Evolutionary conservation across 2,888 invertebrate species (phyloP).

Genomic region (Choristoneura rosaceana): DNA sequence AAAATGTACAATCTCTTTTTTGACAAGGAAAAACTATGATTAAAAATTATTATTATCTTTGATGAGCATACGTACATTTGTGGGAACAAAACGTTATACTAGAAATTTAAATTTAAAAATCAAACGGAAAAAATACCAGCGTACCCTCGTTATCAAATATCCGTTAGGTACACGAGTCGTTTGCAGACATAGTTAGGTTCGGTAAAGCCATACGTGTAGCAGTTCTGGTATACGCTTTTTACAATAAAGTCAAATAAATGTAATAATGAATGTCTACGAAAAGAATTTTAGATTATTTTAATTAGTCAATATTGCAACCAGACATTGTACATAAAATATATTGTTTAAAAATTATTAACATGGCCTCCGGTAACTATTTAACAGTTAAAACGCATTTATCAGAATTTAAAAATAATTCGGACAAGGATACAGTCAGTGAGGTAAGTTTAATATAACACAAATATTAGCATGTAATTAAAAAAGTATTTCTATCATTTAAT

Average conservation of each 20-base stretch:
- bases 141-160: conserved; percentile 53
- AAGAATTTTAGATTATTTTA: background rate
- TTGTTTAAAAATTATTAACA: conserved; percentile 25
- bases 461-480: background rate
- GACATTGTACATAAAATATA: background rate
- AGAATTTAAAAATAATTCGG: conserved; percentile 78
- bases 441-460: conserved; percentile 59
- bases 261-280: conserved; percentile 8
- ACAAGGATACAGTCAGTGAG: conserved; percentile 81
- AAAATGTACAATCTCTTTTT: background rate
- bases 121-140: conserved; percentile 25
- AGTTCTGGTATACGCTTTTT: conserved; percentile 56
- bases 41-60: background rate
- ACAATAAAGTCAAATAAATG: conserved; percentile 18
- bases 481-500: background rate
- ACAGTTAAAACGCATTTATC: conserved; percentile 78
- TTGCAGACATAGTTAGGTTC: conserved; percentile 56
- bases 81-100: conserved; percentile 12
- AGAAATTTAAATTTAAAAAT: conserved; percentile 20
- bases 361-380: conserved; percentile 49
- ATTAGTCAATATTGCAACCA: background rate
- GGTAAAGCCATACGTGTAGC: conserved; percentile 63
- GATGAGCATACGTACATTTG: background rate
- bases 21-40: background rate
- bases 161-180: conserved; percentile 12